Evolutionary conservation across 1,140 invertebrate genomes (phyloP).

Genomic region (Drosophila mojavensis): DNA sequence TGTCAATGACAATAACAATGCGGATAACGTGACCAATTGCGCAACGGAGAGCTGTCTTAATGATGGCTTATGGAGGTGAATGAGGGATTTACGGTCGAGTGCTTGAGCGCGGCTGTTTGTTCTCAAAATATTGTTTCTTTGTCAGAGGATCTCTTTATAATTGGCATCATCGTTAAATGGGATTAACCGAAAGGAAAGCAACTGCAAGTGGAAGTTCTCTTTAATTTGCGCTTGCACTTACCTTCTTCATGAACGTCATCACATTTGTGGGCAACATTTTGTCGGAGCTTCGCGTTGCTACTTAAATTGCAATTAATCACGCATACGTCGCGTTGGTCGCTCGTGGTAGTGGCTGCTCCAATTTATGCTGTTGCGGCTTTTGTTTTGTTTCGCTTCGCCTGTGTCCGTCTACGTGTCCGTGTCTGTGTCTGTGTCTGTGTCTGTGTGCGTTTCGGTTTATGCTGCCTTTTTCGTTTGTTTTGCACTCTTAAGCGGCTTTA

Average conservation of each 20-base stretch:
- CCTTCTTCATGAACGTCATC: conserved; percentile 93
- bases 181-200: background rate
- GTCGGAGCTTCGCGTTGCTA: conserved; percentile 47
- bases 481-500: conserved; percentile 49
- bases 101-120: background rate
- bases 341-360: background rate
- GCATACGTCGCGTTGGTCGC: conserved; percentile 57
- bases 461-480: conserved; percentile 22
- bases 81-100: background rate
- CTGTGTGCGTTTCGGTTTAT: conserved; percentile 17
- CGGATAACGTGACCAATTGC: background rate
- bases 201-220: background rate
- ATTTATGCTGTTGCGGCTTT: conserved; percentile 24
- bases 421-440: conserved; percentile 15
- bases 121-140: background rate
- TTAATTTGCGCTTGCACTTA: conserved; percentile 77
- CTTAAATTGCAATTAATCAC: conserved; percentile 78
- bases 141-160: background rate
- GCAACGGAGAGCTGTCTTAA: background rate
- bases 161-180: background rate
- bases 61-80: background rate
- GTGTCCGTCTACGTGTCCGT: conserved; percentile 11
- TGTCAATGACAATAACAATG: conserved; percentile 52
- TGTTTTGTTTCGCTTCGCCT: conserved; percentile 14
- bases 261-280: conserved; percentile 91